Conservation (phyloP, 1,140 invertebrate species). For the Eueides isabella region DNA sequence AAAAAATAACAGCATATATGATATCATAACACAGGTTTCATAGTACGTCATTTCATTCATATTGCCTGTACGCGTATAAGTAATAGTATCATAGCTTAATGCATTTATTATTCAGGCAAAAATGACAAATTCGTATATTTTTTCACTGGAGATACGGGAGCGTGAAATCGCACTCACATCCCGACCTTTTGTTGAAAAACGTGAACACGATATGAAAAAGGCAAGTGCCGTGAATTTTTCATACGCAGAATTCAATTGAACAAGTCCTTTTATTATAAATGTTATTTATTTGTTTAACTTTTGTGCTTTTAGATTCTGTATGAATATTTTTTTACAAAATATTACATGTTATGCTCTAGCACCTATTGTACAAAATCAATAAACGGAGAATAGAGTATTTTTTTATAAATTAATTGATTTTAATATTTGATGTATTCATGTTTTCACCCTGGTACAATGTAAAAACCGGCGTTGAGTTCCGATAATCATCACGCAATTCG, state of each 20-base stretch:
- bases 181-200: conserved; percentile 11
- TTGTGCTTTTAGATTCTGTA: background rate
- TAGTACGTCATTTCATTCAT: background rate
- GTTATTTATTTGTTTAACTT: conserved; percentile 6
- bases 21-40: background rate
- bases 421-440: too few species aligned
- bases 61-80: background rate
- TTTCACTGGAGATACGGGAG: background rate
- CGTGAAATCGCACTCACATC: background rate
- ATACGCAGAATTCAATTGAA: conserved; percentile 13
- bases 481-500: too few species aligned
- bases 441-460: too few species aligned
- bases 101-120: conserved; percentile 1
- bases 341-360: background rate
- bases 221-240: conserved; percentile 16
- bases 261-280: background rate
- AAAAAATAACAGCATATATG: background rate
- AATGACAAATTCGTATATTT: background rate
- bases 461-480: too few species aligned
- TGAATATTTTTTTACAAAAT: background rate
- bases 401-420: too few species aligned
- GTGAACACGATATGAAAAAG: conserved; percentile 12
- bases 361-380: background rate
- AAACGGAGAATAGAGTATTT: background rate
- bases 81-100: background rate